Base-by-base conservation (phyloP, 2,113 vertebrate genomes). In the Gymnogyps californianus region DNA sequence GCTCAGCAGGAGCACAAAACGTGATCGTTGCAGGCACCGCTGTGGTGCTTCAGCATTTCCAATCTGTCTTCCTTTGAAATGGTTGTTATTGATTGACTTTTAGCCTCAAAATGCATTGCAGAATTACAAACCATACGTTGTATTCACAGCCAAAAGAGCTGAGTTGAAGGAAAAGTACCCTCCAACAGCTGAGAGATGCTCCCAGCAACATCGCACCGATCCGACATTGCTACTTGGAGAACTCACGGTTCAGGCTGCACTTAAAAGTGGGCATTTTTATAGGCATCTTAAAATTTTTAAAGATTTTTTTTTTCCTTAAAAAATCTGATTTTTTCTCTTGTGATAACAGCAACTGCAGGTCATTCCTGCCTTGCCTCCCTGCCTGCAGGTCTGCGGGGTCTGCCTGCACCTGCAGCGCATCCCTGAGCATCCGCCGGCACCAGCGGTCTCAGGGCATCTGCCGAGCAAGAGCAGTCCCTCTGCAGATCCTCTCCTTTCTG, bases 401-500 rank as follows among this genome's bases (percentile, higher is more conserved):
- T 58, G 36, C 58, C 64, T 22, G 64, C 36, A 32, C 38, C 38
- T 4, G 20, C 54, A 47, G 83, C 0, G 0, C 42, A 11, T 13
- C 70, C 57, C 64, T 4, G 51, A 66, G 74, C 66, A 52, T 16
- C 76, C 0, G 1, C 46, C 0, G 3, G 69, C 51, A 44, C 26
- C 16, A 0, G 5, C 3, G 31, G 16, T 14, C 80, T 16, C 2
- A 0, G 38, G 28, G 19, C n/a, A 26, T 6, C 34, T 64, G 34
- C 58, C 2, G 7, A 32, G 52, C 36, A 5, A 7, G 25, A 40
- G 61, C 1, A 0, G 49, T n/a, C 28, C 46, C 55, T 51, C n/a
- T 38, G n/a, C 31, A 36, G 26, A 42, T 13, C 20, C 1, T n/a
- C 26, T 36, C 18, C 54, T 31, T 12, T 16, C 57, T 31, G 57